A percentile compares a stretch with the other conserved stretches of the same genome.
phyloP scores from a whole-genome alignment of 2,797 vertebrate genomes.

The Myotis daubentonii region DNA sequence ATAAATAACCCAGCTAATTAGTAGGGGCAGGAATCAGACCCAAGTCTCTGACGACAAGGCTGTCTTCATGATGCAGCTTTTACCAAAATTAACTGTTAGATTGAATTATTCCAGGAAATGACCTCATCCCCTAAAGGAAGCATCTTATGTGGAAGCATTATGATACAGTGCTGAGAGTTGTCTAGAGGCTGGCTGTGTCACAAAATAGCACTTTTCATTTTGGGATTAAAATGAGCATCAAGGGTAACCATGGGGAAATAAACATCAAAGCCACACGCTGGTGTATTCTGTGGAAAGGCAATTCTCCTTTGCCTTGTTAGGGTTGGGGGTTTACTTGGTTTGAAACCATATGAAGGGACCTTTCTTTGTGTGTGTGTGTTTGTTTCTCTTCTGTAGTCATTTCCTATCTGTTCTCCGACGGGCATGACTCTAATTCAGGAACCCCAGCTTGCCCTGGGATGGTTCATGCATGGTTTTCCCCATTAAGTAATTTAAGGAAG shows the following conservation, averaged over 20 bases:
- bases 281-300: background rate
- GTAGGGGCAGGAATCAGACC: background rate
- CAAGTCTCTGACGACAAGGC: background rate
- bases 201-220: background rate
- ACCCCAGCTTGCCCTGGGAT: background rate
- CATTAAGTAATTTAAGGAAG: background rate
- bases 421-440: background rate
- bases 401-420: background rate
- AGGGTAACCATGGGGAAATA: background rate
- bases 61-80: background rate
- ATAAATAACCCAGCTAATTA: slow-evolving; percentile 5
- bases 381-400: background rate
- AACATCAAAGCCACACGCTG: background rate
- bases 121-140: background rate
- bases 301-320: slow-evolving; percentile 13
- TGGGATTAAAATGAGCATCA: slow-evolving; percentile 5
- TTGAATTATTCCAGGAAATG: slow-evolving; percentile 25
- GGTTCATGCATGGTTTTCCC: background rate
- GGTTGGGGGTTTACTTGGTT: background rate
- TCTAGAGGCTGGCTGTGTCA: background rate
- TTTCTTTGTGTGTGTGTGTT: slow-evolving; percentile 18
- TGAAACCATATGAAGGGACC: background rate
- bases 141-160: background rate
- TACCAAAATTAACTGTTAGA: background rate
- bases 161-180: background rate